Percentiles rank a stretch among this genome's conserved stretches.
Evolutionary conservation across 2,797 vertebrate genomes (phyloP).

Genomic region (Lepidocolaptes lacrymiger): DNA sequence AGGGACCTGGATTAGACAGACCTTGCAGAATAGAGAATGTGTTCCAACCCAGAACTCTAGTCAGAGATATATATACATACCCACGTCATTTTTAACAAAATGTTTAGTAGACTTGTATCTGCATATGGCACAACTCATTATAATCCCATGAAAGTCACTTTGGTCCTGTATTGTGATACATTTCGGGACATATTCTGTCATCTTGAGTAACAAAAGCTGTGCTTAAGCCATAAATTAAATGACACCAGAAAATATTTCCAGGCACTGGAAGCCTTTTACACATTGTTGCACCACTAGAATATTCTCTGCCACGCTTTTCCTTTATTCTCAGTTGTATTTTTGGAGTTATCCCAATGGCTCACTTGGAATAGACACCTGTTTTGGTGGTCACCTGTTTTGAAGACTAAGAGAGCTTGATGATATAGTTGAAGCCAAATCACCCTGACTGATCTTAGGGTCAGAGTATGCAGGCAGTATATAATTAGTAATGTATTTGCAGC

Average conservation of each 20-base stretch:
- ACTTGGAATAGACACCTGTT: not conserved
- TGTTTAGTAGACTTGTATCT: not conserved
- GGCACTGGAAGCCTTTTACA: not conserved
- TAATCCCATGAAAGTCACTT: not conserved
- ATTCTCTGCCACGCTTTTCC: not conserved
- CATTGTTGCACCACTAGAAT: not conserved
- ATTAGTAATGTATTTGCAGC: not conserved
- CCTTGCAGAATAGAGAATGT: not conserved
- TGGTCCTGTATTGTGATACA: not conserved
- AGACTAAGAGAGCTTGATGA: not conserved
- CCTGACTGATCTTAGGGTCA: not conserved
- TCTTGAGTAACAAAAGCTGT: not conserved
- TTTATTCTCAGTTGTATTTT: not conserved
- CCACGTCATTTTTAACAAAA: not conserved
- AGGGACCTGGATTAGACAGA: not conserved
- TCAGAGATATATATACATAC: not conserved
- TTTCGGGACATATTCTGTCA: not conserved
- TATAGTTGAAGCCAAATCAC: not conserved
- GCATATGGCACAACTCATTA: not conserved
- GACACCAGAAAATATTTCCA: not conserved
- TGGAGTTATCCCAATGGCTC: not conserved
- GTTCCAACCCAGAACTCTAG: rapidly evolving
- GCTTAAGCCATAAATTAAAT: not conserved
- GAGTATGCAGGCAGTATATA: not conserved
- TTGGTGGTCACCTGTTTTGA: not conserved